These are phyloP conservation scores for Dermatemys mawii DNA, from an alignment of 2,113 vertebrate species.

Conservation along the genomic window DNA sequence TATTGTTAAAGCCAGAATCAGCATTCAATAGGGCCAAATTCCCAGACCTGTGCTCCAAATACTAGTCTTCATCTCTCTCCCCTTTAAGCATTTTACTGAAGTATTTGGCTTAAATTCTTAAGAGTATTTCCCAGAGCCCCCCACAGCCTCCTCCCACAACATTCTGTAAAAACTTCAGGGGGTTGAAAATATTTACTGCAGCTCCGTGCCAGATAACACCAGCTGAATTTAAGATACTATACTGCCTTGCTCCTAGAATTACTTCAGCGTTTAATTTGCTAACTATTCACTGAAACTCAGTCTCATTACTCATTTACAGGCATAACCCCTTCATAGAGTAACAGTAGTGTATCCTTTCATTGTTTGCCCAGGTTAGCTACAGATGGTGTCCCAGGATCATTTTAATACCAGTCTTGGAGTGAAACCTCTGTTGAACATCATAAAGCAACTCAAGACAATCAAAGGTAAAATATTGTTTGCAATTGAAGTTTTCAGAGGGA, in stretches of 20 bases:
- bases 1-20: not conserved
- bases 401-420: fast-evolving
- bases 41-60: not conserved
- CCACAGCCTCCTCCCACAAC: too few species aligned
- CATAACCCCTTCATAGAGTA: not conserved
- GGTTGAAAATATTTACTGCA: too few species aligned
- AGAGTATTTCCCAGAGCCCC: too few species aligned
- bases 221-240: too few species aligned
- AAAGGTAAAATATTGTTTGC: fast-evolving
- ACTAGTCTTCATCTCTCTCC: fast-evolving
- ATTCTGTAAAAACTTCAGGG: too few species aligned
- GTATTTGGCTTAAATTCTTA: too few species aligned
- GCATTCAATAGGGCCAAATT: not conserved
- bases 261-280: not conserved
- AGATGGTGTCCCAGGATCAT: not conserved
- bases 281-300: not conserved
- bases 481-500: not conserved
- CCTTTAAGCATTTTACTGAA: fast-evolving
- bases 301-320: fast-evolving
- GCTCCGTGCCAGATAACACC: too few species aligned
- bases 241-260: not conserved
- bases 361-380: fast-evolving
- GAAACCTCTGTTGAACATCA: fast-evolving
- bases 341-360: fast-evolving
- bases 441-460: not conserved